Base-by-base conservation (phyloP, 2,888 invertebrate species). In the Coenonympha glycerion region DNA sequence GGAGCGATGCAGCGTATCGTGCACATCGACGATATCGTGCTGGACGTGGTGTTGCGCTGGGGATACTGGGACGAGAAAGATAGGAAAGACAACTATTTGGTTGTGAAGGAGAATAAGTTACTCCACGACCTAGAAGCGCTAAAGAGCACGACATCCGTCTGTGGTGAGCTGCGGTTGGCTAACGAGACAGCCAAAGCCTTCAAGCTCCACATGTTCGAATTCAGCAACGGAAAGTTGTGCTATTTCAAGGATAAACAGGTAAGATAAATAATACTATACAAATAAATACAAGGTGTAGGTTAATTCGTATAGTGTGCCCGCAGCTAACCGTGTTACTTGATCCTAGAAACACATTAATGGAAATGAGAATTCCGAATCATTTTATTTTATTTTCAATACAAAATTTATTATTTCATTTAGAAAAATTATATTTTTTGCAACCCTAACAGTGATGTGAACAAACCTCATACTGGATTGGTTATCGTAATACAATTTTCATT, bases 31-130 rank as follows among this genome's bases (percentile, higher is more conserved):
- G 94, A 94, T 68, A 89, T 90, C 44, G 91, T 91, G 0, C 72
- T 92, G 2, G 90, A 92, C 61, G 89, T 91, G 0, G 92, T 93
- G 0, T 82, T 93, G 0, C 89, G 93, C 45, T 97, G 97, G 97
- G 92, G 95, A 1, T 93, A 93, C 66, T 97, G 97, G 96, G 92
- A 94, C 44, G 92, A 93, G 52, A 90, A 91, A n/a, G 95, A 96
- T 74, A 88, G 95, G 26, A 94, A 93, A 70, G 91, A 94, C 62
- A 96, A 95, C 71, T 92, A 92, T 70, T 84, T 96, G 30, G 85
- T 94, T 13, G 82, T 96, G 6, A 90, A 86, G 33, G 86, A 89
- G 1, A 87, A 88, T 50, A 79, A 80, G 65, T 78, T 68, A 55
- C 76, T 73, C 63, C 88, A 71, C 67, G 90, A 75, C 61, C 69